Evolutionary conservation across 2,888 invertebrate species (phyloP), one percentile per base, ranked within the genome.

Genomic region (Trachelus iudaicus): DNA sequence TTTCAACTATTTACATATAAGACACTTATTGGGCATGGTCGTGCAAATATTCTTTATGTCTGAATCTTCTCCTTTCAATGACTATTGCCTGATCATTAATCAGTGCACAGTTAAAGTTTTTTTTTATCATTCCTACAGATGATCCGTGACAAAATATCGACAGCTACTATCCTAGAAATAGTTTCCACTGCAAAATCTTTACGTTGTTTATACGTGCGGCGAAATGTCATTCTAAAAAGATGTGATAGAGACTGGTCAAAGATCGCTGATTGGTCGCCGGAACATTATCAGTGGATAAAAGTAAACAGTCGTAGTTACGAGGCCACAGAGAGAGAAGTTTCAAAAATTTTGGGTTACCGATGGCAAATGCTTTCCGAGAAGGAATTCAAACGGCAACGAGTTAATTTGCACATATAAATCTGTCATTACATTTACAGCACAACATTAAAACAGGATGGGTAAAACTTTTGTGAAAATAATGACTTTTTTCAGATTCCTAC

Each of bases 111-210:
- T 33, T 56, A 56, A 23, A 56, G 2, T 23, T 15, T 69, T 12
- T 12, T 34, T 77, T 76, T 76, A 40, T 78, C 37, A 23, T 76
- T 83, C 74, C 74, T 74, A 13, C 87, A 96, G 96, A 92, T 95
- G 83, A 92, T 96, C 35, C 94, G 96, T 11, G 96, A 97, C 89
- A 93, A 95, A 85, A 93, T 97, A 79, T 97, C 97, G 6, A 96
- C 96, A 2, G 93, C 95, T 0, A 97, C 96, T 0, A 93, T 96
- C 30, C 91, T 97, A 71, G 92, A 97, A 23, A 92, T 97, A 73
- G 96, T 95, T 0, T 93, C 93, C 74, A 94, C 94, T 2, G 95
- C 94, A 0, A 94, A 93, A 85, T 94, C 94, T 83, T 91, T 97
- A 77, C 92, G 93, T 33, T 92, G 93, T 77, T 92, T 96, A 3